Conservation (phyloP, 2,888 invertebrate species). For the Andrena chrysosceles region DNA sequence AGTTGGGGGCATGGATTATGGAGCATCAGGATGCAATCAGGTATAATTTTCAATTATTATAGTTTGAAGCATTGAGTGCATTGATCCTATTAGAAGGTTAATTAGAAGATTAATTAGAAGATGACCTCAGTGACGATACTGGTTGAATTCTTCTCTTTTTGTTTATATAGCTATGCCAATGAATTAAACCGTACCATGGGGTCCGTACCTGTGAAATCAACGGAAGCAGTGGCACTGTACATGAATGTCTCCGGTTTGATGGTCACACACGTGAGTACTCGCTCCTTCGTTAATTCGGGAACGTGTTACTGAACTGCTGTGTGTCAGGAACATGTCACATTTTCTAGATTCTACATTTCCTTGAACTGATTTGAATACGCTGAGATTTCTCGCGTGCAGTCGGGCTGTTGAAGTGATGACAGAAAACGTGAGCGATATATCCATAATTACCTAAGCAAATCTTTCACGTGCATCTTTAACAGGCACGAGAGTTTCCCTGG, state of each 20-base stretch:
- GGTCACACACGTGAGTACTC: too few species aligned
- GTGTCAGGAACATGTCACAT: too few species aligned
- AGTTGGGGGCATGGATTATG: slow-evolving; percentile 14
- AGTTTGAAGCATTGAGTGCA: too few species aligned
- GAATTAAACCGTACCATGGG: slow-evolving; percentile 41
- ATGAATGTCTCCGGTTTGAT: slow-evolving; percentile 46
- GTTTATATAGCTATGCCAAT: slow-evolving; percentile 53
- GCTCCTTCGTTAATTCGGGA: too few species aligned
- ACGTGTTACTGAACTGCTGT: too few species aligned
- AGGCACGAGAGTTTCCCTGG: slow-evolving; percentile 50
- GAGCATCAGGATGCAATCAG: slow-evolving; percentile 45
- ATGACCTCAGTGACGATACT: too few species aligned
- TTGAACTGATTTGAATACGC: slow-evolving; percentile 28
- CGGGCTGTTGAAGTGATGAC: slow-evolving; percentile 55
- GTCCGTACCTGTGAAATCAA: slow-evolving; percentile 55
- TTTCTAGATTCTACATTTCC: too few species aligned
- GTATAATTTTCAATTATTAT: slow-evolving; percentile 17
- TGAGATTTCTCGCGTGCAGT: slow-evolving; percentile 45
- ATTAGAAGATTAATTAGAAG: too few species aligned
- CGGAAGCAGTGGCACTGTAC: slow-evolving; percentile 35
- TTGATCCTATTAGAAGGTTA: too few species aligned
- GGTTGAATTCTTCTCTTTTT: neutral
- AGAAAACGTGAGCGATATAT: slow-evolving; percentile 35
- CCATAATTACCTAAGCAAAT: neutral
- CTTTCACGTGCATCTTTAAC: neutral